These are phyloP conservation scores for Leptoclinus maculatus DNA, from an alignment of 2,797 vertebrate species.

Conservation along the genomic window DNA sequence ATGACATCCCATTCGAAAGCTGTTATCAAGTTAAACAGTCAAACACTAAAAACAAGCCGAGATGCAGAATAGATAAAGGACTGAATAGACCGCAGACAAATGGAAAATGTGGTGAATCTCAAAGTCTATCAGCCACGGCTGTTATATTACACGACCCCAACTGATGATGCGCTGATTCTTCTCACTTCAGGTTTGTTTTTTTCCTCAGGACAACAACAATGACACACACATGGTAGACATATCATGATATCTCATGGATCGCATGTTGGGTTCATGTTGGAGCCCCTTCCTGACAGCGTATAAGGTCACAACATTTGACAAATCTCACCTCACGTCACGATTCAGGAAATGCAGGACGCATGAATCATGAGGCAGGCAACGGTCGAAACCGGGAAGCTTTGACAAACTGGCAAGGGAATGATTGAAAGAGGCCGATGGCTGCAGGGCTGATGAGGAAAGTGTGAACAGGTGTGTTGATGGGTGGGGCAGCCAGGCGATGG, in stretches of 20 bases:
- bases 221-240: not conserved
- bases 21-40: conserved; percentile 44
- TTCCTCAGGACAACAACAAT: conserved; percentile 4
- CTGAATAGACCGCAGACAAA: conserved; percentile 45
- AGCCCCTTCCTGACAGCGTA: not conserved
- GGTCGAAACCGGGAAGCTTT: not conserved
- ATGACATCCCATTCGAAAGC: conserved; percentile 61
- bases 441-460: not conserved
- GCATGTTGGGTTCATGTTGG: not conserved
- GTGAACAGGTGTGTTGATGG: not conserved
- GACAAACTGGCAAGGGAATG: not conserved
- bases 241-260: not conserved
- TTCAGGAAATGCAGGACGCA: not conserved
- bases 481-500: not conserved
- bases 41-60: conserved; percentile 51
- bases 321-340: not conserved
- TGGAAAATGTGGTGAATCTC: conserved; percentile 55
- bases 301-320: not conserved
- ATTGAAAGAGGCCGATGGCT: not conserved
- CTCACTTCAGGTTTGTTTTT: not conserved
- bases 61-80: conserved; percentile 49
- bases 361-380: not conserved
- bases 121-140: conserved; percentile 50
- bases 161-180: conserved; percentile 21
- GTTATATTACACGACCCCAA: conserved; percentile 17